phyloP scores from a whole-genome alignment of 37 sponge, comb jelly and placozoan species.

The Theonella swinhoei region DNA sequence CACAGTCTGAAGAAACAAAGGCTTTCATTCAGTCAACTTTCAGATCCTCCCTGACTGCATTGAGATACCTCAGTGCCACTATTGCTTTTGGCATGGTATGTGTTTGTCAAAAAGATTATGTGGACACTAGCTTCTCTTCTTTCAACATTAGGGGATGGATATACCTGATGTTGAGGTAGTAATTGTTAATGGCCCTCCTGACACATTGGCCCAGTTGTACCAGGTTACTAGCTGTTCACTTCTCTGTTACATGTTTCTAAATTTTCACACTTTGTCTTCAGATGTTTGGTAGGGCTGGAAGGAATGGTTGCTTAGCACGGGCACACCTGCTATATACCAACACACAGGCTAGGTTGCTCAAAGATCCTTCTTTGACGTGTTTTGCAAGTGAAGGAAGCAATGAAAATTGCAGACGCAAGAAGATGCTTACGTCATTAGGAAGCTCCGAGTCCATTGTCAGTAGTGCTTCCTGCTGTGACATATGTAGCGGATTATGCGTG shows the following conservation, averaged over 20 bases:
- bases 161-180: not conserved
- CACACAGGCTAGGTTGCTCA: not conserved
- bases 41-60: not conserved
- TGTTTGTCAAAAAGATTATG: not conserved
- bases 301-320: not conserved
- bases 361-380: too few relatives aligned
- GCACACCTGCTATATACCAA: conserved; percentile 5
- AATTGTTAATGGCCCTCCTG: not conserved
- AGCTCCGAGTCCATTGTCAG: not conserved
- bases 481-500: not conserved
- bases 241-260: not conserved
- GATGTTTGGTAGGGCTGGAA: conserved; percentile 18
- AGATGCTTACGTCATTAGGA: not conserved
- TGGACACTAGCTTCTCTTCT: too few relatives aligned
- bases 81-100: not conserved
- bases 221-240: not conserved
- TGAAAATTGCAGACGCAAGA: not conserved
- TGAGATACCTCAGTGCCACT: not conserved
- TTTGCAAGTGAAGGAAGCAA: not conserved
- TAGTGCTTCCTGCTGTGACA: not conserved
- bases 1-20: conserved; percentile 1
- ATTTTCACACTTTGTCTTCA: not conserved
- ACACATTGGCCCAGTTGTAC: not conserved
- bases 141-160: too few relatives aligned
- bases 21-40: not conserved